phyloP scores from a whole-genome alignment of 1,140 invertebrate species.

The Ooceraea biroi region DNA sequence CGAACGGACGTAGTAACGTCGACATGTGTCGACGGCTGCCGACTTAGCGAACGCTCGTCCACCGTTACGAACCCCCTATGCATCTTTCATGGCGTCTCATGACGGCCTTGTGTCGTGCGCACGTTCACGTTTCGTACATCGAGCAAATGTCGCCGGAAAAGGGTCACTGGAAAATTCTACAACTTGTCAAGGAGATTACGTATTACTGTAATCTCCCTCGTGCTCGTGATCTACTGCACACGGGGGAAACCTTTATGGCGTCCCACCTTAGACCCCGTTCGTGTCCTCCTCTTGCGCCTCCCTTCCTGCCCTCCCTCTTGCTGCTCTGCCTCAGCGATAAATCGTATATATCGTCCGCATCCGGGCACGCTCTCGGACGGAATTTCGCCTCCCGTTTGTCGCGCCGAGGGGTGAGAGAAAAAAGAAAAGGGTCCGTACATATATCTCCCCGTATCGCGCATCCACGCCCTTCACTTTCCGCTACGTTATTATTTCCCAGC shows the following conservation, averaged over 20 bases:
- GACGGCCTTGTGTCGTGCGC: background rate
- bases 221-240: constrained; percentile 55
- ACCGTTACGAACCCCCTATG: background rate
- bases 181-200: constrained; percentile 58
- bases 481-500: background rate
- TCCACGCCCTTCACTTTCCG: background rate
- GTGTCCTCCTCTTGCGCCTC: background rate
- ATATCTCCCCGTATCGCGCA: background rate
- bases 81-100: background rate
- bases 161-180: constrained; percentile 57
- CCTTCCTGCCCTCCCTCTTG: too few relatives aligned
- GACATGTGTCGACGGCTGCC: background rate
- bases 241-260: constrained; percentile 37
- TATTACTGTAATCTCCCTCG: constrained; percentile 60
- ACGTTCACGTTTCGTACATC: background rate
- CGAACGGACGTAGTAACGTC: background rate
- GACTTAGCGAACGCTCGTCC: constrained; percentile 30
- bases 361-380: constrained; percentile 14
- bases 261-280: background rate
- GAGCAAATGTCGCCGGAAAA: constrained; percentile 8
- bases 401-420: background rate
- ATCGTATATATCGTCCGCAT: constrained; percentile 34
- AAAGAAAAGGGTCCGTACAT: background rate
- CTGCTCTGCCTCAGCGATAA: constrained; percentile 55
- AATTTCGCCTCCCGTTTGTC: constrained; percentile 27